Percentiles rank a stretch among this genome's conserved stretches.
Conservation (phyloP, 2,113 vertebrate genomes). For the Cephalopterus ornatus region DNA sequence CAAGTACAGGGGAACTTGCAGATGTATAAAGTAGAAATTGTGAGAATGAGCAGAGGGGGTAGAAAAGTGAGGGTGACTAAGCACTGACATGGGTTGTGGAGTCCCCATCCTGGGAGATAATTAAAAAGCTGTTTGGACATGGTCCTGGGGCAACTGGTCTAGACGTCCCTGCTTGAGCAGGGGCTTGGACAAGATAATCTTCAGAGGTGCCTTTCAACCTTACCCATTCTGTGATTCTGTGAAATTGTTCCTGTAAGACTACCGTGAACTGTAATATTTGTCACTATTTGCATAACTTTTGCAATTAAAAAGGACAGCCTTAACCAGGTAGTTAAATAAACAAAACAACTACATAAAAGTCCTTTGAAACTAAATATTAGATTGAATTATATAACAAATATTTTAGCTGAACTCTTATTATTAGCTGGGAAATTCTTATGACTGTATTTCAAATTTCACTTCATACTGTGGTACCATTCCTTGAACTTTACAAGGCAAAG, state of each 20-base stretch:
- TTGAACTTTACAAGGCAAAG: background rate
- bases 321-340: conserved; percentile 27
- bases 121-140: background rate
- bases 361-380: background rate
- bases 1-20: background rate
- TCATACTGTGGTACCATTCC: background rate
- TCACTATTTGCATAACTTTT: background rate
- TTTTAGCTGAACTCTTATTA: background rate
- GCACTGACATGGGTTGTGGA: background rate
- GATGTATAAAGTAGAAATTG: background rate
- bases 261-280: background rate
- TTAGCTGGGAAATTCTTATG: background rate
- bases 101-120: background rate
- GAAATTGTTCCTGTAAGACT: background rate
- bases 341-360: background rate
- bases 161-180: background rate
- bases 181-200: background rate
- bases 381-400: background rate
- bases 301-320: background rate
- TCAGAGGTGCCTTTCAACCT: background rate
- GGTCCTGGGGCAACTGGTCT: background rate
- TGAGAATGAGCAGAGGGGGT: background rate
- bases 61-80: background rate
- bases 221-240: background rate
- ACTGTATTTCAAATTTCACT: conserved; percentile 8